Evolutionary conservation across 1,140 invertebrate species (phyloP).

Genomic region (Agrypnia vestita): DNA sequence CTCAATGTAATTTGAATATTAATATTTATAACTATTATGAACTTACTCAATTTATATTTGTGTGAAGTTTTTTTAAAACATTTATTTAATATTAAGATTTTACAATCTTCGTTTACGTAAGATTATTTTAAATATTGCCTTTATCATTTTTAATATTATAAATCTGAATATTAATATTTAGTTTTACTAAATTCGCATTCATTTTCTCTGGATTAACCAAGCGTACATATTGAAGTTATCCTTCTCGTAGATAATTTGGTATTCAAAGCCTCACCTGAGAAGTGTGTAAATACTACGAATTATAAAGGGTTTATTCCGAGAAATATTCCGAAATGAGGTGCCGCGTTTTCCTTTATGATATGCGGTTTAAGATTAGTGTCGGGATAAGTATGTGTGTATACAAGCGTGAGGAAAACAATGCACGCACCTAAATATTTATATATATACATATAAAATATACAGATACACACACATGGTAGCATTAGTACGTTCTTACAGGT

Average conservation of each 20-base stretch:
- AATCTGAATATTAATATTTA: no score
- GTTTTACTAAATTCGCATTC: no score
- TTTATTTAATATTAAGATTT: no score
- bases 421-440: conserved; percentile 16
- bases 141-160: no score
- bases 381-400: conserved; percentile 32
- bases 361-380: conserved; percentile 49
- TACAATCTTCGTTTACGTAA: no score
- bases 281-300: conserved; percentile 32
- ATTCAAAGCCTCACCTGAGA: conserved; percentile 15
- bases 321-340: conserved; percentile 43
- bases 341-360: conserved; percentile 45
- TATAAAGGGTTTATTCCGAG: conserved; percentile 46
- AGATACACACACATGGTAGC: background rate
- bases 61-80: no score
- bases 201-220: conserved; percentile 16
- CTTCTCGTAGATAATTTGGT: conserved; percentile 31
- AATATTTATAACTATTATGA: no score
- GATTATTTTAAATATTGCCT: no score
- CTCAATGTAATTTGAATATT: no score
- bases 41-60: no score
- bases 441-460: no score
- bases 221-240: conserved; percentile 19
- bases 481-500: no score
- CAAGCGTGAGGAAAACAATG: conserved; percentile 47